Percentiles rank a stretch among this genome's conserved stretches.
Evolutionary conservation across 1,140 invertebrate genomes (phyloP).

Genomic region (Drosophila mayri): DNA sequence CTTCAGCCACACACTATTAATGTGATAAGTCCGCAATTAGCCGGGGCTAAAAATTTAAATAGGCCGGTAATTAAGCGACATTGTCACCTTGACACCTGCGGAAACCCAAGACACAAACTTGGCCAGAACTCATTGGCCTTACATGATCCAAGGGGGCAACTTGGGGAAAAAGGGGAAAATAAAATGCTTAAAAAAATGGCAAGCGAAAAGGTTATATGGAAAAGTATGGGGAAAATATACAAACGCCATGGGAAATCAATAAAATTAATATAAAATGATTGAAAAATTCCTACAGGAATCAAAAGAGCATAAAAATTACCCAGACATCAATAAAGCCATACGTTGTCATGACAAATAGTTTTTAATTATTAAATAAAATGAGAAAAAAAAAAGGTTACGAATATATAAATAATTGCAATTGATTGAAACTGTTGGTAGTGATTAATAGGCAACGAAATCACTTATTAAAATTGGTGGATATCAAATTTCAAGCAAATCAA

Average conservation of each 20-base stretch:
- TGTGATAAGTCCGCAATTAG: slow-evolving; percentile 70
- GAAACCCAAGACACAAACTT: slow-evolving; percentile 4
- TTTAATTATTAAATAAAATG: background rate
- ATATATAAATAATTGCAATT: background rate
- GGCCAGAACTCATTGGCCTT: background rate
- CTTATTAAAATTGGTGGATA: background rate
- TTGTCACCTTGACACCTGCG: slow-evolving; percentile 43
- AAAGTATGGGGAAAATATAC: no score
- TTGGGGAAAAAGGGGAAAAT: slow-evolving; percentile 1
- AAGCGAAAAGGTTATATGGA: background rate
- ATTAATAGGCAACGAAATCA: background rate
- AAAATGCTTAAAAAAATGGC: slow-evolving; percentile 10
- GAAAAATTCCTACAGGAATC: background rate
- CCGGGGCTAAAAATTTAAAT: slow-evolving; percentile 44
- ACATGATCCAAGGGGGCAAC: background rate
- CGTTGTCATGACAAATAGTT: slow-evolving; percentile 12
- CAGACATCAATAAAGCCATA: background rate
- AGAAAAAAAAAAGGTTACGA: background rate
- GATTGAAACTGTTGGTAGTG: background rate
- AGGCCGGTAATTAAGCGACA: slow-evolving; percentile 47
- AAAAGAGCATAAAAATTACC: background rate
- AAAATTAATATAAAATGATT: slow-evolving; percentile 5
- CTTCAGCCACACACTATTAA: slow-evolving; percentile 35
- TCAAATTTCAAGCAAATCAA: background rate
- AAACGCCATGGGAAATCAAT: slow-evolving; percentile 8